A percentile compares a stretch with the other conserved stretches of the same genome.
These are phyloP conservation scores for Baccha elongata DNA, from an alignment of 2,888 invertebrate genomes.

Conservation along the genomic window DNA sequence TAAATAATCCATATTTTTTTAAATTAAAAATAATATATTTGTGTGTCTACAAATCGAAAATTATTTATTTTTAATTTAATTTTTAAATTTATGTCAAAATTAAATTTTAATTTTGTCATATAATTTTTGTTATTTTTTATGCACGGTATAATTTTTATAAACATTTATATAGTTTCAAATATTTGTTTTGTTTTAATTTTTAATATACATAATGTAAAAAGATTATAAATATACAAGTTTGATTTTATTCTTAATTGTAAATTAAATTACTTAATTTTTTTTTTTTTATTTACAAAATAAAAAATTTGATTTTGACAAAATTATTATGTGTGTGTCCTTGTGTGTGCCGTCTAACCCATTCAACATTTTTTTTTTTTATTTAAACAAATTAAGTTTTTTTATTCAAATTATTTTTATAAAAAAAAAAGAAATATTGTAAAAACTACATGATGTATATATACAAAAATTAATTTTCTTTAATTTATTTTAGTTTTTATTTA, in stretches of 20 bases:
- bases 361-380: constrained; percentile 75
- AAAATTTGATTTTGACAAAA: constrained; percentile 72
- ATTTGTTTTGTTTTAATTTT: constrained; percentile 9
- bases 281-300: constrained; percentile 19
- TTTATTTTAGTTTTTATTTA: constrained; percentile 32
- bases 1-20: constrained; percentile 74
- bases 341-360: constrained; percentile 80
- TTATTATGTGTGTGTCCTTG: constrained; percentile 79
- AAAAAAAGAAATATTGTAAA: constrained; percentile 45
- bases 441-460: constrained; percentile 69
- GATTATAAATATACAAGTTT: constrained; percentile 60
- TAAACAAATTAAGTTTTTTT: constrained; percentile 70
- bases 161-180: constrained; percentile 41
- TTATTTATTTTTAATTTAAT: constrained; percentile 51
- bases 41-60: constrained; percentile 69
- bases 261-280: constrained; percentile 50
- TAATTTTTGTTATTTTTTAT: constrained; percentile 20
- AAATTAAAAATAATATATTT: constrained; percentile 73
- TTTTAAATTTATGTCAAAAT: constrained; percentile 66
- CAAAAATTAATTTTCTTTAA: constrained; percentile 39
- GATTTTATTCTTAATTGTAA: constrained; percentile 43
- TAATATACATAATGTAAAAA: constrained; percentile 73
- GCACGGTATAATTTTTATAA: constrained; percentile 60
- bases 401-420: constrained; percentile 59
- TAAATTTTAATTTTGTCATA: constrained; percentile 56